These are phyloP conservation scores for Drosophila suboccidentalis DNA, from an alignment of 2,888 invertebrate species.

Conservation along the genomic window DNA sequence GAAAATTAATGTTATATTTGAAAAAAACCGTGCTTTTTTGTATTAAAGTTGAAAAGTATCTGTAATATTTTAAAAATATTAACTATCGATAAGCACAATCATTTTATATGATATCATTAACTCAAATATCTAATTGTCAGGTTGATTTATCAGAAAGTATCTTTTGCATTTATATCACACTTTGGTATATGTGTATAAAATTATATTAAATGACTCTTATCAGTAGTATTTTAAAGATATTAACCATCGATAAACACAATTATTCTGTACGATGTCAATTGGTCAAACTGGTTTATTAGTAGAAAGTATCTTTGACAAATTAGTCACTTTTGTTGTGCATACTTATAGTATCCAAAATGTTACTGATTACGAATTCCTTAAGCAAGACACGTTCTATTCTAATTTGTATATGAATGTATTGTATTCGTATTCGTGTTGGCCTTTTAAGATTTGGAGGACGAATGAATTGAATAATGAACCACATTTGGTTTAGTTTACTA, in stretches of 20 bases:
- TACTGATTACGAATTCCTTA: slow-evolving; percentile 22
- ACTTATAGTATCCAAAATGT: background rate
- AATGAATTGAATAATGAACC: slow-evolving; percentile 34
- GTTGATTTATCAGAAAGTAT: background rate
- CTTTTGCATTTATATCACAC: background rate
- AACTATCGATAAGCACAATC: background rate
- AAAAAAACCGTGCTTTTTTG: too few species aligned
- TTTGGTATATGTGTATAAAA: background rate
- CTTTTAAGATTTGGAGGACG: slow-evolving; percentile 31
- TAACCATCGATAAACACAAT: background rate
- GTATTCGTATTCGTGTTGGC: slow-evolving; percentile 15
- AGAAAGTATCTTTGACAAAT: background rate
- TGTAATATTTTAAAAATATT: background rate
- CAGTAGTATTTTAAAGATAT: background rate
- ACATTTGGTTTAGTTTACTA: slow-evolving; percentile 19
- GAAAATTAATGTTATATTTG: background rate
- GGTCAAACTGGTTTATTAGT: background rate
- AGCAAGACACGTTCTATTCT: slow-evolving; percentile 39
- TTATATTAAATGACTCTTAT: background rate
- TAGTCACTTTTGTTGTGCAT: background rate
- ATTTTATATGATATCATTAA: background rate
- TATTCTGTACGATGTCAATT: background rate
- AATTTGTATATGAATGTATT: slow-evolving; percentile 26
- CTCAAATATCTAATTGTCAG: background rate
- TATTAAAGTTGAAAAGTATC: background rate